phyloP scores from a whole-genome alignment of 2,888 invertebrate species.

The Myopa testacea region DNA sequence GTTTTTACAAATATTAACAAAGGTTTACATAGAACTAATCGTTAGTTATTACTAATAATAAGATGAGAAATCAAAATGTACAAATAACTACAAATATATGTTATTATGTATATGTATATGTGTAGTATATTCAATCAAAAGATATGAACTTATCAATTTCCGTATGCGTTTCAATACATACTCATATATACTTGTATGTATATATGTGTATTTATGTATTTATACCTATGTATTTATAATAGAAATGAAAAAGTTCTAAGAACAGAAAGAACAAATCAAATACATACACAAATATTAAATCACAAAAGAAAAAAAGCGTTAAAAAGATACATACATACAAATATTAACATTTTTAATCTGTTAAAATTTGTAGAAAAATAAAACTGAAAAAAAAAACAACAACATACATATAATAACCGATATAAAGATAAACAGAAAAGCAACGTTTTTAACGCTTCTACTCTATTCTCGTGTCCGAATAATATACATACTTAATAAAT shows the following conservation, averaged over 20 bases:
- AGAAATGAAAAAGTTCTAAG: not conserved
- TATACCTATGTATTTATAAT: not conserved
- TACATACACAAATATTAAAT: slow-evolving; percentile 23
- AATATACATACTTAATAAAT: not conserved
- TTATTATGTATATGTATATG: not conserved
- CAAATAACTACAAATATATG: slow-evolving; percentile 8
- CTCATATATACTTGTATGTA: not conserved
- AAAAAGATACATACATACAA: slow-evolving; percentile 14
- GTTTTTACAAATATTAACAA: not conserved
- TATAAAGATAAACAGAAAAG: slow-evolving; percentile 1
- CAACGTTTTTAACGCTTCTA: slow-evolving; percentile 12
- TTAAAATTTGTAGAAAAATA: not conserved
- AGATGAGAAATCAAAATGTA: slow-evolving; percentile 27
- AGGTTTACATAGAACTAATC: not conserved
- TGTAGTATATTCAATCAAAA: slow-evolving; percentile 15
- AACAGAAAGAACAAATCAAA: not conserved
- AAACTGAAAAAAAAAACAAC: not conserved
- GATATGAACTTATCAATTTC: slow-evolving; percentile 23
- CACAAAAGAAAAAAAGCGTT: slow-evolving; percentile 2
- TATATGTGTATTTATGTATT: not conserved
- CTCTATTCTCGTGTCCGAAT: not conserved
- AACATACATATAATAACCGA: not conserved
- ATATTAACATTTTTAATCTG: slow-evolving; percentile 16
- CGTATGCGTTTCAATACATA: slow-evolving; percentile 25
- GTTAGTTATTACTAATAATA: not conserved